phyloP scores from a whole-genome alignment of 2,113 vertebrate species.

The Bufo gargarizans region DNA sequence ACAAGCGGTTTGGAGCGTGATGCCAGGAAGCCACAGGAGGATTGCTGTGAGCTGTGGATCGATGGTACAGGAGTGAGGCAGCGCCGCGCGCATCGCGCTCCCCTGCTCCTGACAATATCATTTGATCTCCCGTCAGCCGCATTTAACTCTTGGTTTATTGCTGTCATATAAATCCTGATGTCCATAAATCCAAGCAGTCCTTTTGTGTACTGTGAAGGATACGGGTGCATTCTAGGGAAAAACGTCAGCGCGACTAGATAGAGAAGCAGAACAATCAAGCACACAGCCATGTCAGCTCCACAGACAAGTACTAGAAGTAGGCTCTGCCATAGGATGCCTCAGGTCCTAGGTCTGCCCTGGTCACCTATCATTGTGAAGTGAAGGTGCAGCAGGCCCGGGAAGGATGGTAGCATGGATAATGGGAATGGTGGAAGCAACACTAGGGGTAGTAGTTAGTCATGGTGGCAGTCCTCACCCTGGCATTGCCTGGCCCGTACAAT shows the following conservation, averaged over 20 bases:
- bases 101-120: not conserved
- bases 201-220: not conserved
- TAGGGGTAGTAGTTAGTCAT: too few species aligned
- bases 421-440: too few species aligned
- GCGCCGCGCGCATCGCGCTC: not conserved
- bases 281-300: not conserved
- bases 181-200: not conserved
- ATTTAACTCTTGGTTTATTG: not conserved
- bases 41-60: not conserved
- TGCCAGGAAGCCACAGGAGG: not conserved
- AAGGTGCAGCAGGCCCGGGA: too few species aligned
- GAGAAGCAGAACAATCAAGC: not conserved
- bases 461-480: too few species aligned
- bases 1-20: slow-evolving; percentile 15
- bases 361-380: too few species aligned
- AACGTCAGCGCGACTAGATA: not conserved
- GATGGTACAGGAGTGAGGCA: not conserved
- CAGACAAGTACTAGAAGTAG: not conserved
- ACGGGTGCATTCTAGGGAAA: not conserved
- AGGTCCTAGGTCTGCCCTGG: too few species aligned
- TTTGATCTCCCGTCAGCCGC: not conserved
- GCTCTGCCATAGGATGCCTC: too few species aligned
- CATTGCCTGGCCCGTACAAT: too few species aligned
- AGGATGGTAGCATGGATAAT: too few species aligned
- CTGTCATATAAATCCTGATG: not conserved